These are phyloP conservation scores for Boulengeromyrus knoepffleri DNA, from an alignment of 2,113 vertebrate genomes.

Conservation along the genomic window DNA sequence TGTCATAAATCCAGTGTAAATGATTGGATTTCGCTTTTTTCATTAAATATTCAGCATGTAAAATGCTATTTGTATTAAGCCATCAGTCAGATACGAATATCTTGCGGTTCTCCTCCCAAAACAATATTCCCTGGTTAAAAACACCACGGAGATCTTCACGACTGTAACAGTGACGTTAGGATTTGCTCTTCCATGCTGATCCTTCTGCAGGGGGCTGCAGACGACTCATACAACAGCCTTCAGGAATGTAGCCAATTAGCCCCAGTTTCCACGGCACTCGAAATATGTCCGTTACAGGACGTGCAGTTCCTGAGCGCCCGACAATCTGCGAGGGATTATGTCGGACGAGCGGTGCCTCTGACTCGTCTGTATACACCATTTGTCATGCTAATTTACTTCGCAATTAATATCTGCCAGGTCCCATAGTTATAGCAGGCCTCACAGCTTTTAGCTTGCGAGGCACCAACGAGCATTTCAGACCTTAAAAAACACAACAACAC, in stretches of 20 bases:
- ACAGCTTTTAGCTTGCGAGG: background rate
- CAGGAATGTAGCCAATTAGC: background rate
- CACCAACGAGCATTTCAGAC: conserved; percentile 1
- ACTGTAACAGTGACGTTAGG: background rate
- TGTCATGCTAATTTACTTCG: conserved; percentile 26
- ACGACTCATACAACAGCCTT: background rate
- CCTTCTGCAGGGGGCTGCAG: background rate
- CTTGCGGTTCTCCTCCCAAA: background rate
- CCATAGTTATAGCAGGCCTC: background rate
- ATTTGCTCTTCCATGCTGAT: background rate
- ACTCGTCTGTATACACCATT: background rate
- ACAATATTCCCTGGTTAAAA: background rate
- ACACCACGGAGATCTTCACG: background rate
- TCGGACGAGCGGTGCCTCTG: background rate
- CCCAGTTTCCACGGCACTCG: background rate
- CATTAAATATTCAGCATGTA: background rate
- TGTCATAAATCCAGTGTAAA: background rate
- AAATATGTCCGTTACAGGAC: background rate
- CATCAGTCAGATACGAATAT: background rate
- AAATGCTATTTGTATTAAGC: background rate
- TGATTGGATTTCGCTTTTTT: background rate
- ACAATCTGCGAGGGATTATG: background rate
- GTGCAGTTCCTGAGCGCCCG: background rate
- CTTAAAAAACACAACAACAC: background rate
- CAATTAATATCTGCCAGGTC: conserved; percentile 21